Conservation (phyloP, 2,113 vertebrate species). For the Epinephelus moara region DNA sequence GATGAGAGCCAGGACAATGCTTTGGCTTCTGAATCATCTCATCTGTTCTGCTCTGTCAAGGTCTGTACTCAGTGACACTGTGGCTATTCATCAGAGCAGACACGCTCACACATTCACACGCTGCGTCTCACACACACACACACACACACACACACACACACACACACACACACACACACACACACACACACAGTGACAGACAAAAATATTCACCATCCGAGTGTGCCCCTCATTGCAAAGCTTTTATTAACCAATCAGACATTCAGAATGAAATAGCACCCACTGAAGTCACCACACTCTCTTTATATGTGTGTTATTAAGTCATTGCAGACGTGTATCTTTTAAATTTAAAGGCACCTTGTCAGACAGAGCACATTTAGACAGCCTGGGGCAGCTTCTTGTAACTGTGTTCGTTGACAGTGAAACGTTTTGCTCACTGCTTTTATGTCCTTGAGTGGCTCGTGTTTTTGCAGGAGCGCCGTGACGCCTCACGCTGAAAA, state of each 20-base stretch:
- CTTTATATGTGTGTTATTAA: slow-evolving; percentile 17
- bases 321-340: background rate
- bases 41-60: slow-evolving; percentile 80
- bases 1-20: slow-evolving; percentile 74
- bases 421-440: no score
- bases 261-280: background rate
- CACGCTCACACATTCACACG: slow-evolving; percentile 51
- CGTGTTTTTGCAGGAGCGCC: no score
- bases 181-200: slow-evolving; percentile 26
- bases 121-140: slow-evolving; percentile 9
- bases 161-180: slow-evolving; percentile 19
- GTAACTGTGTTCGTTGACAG: no score
- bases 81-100: slow-evolving; percentile 71
- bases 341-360: background rate
- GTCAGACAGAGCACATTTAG: background rate
- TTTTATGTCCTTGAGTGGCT: no score
- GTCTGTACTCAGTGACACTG: slow-evolving; percentile 73
- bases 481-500: no score
- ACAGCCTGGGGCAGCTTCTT: no score
- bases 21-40: slow-evolving; percentile 79
- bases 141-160: no score
- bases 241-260: slow-evolving; percentile 47
- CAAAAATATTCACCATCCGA: slow-evolving; percentile 33
- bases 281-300: slow-evolving; percentile 11
- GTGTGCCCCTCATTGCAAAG: background rate